A percentile compares a stretch with the other conserved stretches of the same genome.
These are phyloP conservation scores for Busseola fusca DNA, from an alignment of 2,888 invertebrate genomes.

Conservation along the genomic window DNA sequence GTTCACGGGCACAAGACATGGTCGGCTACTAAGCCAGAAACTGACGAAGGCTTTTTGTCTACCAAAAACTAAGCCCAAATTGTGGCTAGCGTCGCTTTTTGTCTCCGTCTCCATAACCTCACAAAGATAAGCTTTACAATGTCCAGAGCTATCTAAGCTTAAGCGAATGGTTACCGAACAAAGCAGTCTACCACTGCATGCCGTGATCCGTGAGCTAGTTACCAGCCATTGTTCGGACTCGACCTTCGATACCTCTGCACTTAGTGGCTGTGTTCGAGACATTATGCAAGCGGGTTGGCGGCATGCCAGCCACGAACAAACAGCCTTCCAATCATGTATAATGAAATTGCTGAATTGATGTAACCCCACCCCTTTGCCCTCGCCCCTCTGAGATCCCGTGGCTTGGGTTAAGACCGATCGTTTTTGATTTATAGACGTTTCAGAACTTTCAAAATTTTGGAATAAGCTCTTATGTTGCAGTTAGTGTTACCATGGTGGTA, in stretches of 20 bases:
- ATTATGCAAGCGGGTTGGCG: constrained; percentile 70
- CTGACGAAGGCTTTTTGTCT: neutral
- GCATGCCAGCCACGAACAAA: constrained; percentile 73
- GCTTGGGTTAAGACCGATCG: constrained; percentile 46
- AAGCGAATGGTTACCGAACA: constrained; percentile 12
- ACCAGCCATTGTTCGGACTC: constrained; percentile 13
- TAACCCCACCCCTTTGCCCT: constrained; percentile 28
- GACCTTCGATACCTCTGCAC: constrained; percentile 34
- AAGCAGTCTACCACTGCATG: constrained; percentile 7
- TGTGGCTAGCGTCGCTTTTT: neutral
- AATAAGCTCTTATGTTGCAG: neutral
- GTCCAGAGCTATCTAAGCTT: neutral
- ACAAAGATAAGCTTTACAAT: constrained; percentile 13
- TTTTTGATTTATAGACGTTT: constrained; percentile 42
- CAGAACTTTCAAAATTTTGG: neutral
- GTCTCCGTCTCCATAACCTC: neutral
- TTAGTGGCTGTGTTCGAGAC: constrained; percentile 43
- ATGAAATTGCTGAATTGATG: constrained; percentile 75
- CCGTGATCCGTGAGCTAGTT: constrained; percentile 3
- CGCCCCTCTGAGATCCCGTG: neutral
- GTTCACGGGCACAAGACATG: neutral
- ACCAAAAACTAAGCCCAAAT: neutral
- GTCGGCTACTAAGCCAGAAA: too few species aligned
- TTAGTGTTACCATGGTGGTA: neutral
- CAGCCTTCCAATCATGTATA: constrained; percentile 78